Base-by-base conservation (phyloP, 2,113 vertebrate species). In the Lasiurus cinereus region DNA sequence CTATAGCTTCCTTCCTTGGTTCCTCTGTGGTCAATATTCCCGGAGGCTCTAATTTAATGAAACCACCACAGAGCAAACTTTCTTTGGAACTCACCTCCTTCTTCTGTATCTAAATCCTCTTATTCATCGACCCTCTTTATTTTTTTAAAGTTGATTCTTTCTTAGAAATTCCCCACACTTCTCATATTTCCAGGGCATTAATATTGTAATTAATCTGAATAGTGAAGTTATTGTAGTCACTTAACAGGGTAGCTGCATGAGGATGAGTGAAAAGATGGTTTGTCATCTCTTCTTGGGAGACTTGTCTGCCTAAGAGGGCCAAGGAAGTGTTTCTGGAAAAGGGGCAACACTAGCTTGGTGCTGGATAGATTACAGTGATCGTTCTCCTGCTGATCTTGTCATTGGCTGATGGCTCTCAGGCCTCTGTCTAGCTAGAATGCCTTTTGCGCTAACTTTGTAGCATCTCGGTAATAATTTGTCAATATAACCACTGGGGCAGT, bases 111-210 rank as follows among this genome's bases (percentile, higher is more conserved):
- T 48, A 16, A 8, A 78, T 43, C n/a, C 12, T 62, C 67, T 83
- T 94, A 87, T 72, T 1, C 9, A 87, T 43, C 6, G n/a, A 50
- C 24, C 0, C 31, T 12, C 19, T 70, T 1, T 46, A 67, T 31
- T 54, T 67, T 22, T 24, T 52, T 64, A 22, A 39, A 59, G 21
- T 66, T 62, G 0, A 8, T 96, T 83, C 82, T 89, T 62, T 94
- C 85, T 87, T 22, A 46, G 13, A 24, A 48, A 33, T 89, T 73
- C 96, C 89, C 70, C 13, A n/a, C 12, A 33, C 15, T 48, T 96
- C 27, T 82, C 70, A 31, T 43, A 24, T 27, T 33, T 62, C 64
- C 62, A 94, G 48, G 56, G 1, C 39, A 46, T 48, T 86, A 62
- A 56, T 91, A 89, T 76, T 33, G n/a, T 59, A 46, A 76, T 19